Evolutionary conservation across 2,113 vertebrate genomes (phyloP).

Genomic region (Vombatus ursinus): DNA sequence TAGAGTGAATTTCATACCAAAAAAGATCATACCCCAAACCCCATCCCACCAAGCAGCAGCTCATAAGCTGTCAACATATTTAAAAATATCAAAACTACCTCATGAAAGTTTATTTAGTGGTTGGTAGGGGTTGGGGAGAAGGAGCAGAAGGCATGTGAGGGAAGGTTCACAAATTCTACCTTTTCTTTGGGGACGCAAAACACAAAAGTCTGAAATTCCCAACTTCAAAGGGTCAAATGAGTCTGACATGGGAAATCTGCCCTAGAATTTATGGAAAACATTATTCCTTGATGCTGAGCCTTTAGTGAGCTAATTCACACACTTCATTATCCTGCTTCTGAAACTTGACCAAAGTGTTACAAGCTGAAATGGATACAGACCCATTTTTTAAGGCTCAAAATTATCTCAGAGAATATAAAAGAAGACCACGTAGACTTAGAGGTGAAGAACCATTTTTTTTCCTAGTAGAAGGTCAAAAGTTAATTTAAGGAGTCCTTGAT

Average conservation of each 20-base stretch:
- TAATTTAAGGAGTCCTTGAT: not conserved
- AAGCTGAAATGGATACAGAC: not conserved
- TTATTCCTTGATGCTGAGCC: not conserved
- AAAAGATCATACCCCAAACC: not conserved
- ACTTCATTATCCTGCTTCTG: not conserved
- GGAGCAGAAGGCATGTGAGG: not conserved
- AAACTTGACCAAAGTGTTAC: not conserved
- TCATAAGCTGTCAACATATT: slow-evolving; percentile 33
- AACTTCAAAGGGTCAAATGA: slow-evolving; percentile 19
- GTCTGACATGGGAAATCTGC: not conserved
- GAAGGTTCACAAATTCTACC: not conserved
- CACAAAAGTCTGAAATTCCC: slow-evolving; percentile 31
- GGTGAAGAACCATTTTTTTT: not conserved
- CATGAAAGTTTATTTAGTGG: not conserved
- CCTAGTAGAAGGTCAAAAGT: not conserved
- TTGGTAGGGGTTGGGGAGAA: not conserved
- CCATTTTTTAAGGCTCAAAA: not conserved
- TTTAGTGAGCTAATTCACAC: slow-evolving; percentile 23
- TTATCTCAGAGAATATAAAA: not conserved
- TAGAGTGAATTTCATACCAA: not conserved
- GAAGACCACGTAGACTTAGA: not conserved
- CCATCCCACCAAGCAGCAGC: not conserved
- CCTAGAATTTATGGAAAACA: not conserved
- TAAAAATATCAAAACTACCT: slow-evolving; percentile 20
- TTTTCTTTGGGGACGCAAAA: not conserved